Conservation (phyloP, 2,113 vertebrate genomes). For the Accipiter virgatus region DNA sequence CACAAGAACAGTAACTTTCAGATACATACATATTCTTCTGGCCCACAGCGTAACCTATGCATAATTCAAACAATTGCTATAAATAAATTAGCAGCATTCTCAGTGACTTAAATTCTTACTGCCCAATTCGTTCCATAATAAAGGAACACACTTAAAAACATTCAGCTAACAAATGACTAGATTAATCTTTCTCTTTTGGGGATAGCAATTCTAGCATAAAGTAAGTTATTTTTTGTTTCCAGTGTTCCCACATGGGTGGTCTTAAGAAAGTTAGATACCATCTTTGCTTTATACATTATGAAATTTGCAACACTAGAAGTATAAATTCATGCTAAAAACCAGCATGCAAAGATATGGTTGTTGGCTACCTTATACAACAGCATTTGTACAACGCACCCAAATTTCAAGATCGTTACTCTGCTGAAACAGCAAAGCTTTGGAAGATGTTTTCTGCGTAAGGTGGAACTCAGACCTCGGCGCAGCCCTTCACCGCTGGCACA, state of each 20-base stretch:
- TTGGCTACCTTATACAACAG: background rate
- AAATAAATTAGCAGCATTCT: background rate
- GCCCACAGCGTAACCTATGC: background rate
- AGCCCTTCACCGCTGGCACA: background rate
- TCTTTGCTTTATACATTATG: background rate
- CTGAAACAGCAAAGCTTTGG: background rate
- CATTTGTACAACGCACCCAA: background rate
- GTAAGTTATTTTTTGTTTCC: background rate
- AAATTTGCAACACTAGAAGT: background rate
- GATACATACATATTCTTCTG: background rate
- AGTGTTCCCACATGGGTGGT: background rate
- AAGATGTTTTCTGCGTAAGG: rapidly evolving
- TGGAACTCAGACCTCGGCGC: background rate
- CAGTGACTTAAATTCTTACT: background rate
- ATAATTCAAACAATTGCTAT: background rate
- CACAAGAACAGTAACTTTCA: background rate
- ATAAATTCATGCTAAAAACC: background rate
- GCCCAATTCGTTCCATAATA: background rate
- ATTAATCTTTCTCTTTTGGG: background rate
- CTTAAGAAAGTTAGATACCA: background rate
- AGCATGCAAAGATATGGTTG: background rate
- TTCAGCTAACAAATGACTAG: background rate
- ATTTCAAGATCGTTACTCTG: background rate
- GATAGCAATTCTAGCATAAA: background rate
- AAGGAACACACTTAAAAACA: background rate